Percentiles rank a stretch among this genome's conserved stretches.
These are phyloP conservation scores for Troides aeacus DNA, from an alignment of 2,888 invertebrate genomes.

Conservation along the genomic window DNA sequence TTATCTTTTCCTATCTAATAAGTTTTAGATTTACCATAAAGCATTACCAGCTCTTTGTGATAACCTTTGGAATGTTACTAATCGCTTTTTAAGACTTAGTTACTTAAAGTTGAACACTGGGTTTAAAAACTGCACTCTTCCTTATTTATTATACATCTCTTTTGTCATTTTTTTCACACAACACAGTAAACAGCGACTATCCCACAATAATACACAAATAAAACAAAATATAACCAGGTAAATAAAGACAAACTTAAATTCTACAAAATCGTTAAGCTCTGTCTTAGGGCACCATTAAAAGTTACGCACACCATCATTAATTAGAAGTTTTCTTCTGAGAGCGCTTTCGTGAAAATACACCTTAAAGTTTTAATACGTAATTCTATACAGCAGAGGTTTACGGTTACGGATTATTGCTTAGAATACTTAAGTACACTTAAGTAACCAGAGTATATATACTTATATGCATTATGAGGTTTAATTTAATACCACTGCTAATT, in stretches of 20 bases:
- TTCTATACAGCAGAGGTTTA: background rate
- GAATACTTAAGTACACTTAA: background rate
- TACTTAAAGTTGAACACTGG: no score
- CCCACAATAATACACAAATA: background rate
- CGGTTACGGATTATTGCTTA: background rate
- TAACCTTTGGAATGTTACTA: no score
- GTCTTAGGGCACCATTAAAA: conserved; percentile 32
- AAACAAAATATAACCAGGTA: conserved; percentile 4
- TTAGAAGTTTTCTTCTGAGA: conserved; percentile 24
- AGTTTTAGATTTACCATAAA: no score
- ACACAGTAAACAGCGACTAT: background rate
- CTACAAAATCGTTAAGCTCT: conserved; percentile 22
- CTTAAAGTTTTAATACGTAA: conserved; percentile 4
- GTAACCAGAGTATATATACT: no score
- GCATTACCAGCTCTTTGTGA: no score
- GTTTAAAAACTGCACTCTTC: no score
- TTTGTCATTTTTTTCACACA: no score
- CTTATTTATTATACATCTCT: background rate
- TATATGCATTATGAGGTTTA: background rate
- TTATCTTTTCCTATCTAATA: no score
- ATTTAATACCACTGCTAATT: background rate
- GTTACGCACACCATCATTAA: conserved; percentile 25
- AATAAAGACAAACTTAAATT: conserved; percentile 21
- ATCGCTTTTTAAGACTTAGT: no score
- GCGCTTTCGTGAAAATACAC: conserved; percentile 5